phyloP scores from a whole-genome alignment of 1,140 invertebrate species.

The Drosophila tristis region DNA sequence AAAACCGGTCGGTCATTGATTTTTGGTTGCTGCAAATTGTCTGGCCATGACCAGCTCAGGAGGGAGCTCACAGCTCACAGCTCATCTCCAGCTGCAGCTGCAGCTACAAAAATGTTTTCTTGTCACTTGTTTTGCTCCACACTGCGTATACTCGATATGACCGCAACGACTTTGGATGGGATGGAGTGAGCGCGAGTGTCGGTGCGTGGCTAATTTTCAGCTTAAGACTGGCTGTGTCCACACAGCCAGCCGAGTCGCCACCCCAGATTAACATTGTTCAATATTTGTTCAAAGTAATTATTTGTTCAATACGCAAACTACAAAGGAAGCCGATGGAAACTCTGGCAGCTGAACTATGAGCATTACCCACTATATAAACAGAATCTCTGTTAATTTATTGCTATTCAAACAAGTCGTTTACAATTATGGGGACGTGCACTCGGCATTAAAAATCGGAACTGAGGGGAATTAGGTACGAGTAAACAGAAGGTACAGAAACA shows the following conservation, averaged over 20 bases:
- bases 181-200: conserved; percentile 33
- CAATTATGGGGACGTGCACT: too few species aligned
- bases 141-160: conserved; percentile 68
- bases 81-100: conserved; percentile 48
- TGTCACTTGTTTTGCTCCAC: conserved; percentile 53
- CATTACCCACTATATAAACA: too few species aligned
- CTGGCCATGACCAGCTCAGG: conserved; percentile 65
- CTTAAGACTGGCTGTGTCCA: conserved; percentile 29
- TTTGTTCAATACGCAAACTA: conserved; percentile 29
- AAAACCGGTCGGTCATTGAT: conserved; percentile 81
- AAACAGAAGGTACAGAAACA: too few species aligned
- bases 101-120: conserved; percentile 42
- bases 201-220: conserved; percentile 21
- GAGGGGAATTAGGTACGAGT: too few species aligned
- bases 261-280: conserved; percentile 17
- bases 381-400: too few species aligned
- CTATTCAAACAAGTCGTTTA: too few species aligned
- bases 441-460: too few species aligned
- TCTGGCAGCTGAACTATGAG: not conserved
- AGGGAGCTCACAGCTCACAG: conserved; percentile 11
- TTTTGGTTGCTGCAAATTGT: conserved; percentile 79
- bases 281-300: conserved; percentile 31
- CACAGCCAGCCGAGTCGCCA: conserved; percentile 24
- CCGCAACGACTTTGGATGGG: conserved; percentile 24
- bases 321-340: conserved; percentile 15